phyloP scores from a whole-genome alignment of 1,140 invertebrate genomes.

The Drosophila quadrilineata region DNA sequence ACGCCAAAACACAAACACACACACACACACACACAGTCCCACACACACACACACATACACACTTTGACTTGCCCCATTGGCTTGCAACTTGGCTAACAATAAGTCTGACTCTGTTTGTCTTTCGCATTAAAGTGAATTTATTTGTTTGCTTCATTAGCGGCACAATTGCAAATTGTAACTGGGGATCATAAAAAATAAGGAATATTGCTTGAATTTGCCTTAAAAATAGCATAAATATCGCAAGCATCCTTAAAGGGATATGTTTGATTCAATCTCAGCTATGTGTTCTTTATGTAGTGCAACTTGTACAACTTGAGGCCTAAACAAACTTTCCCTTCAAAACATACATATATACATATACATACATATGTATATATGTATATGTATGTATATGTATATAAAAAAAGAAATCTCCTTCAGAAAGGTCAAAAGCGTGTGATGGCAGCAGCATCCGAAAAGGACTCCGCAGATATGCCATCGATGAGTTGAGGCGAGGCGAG shows the following conservation, averaged over 20 bases:
- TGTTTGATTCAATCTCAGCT: constrained; percentile 4
- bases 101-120: constrained; percentile 27
- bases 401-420: constrained; percentile 65
- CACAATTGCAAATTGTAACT: too few relatives aligned
- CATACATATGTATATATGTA: too few relatives aligned
- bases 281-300: not conserved
- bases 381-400: too few relatives aligned
- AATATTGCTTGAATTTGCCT: constrained; percentile 45
- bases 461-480: not conserved
- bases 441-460: constrained; percentile 29
- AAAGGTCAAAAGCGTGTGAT: constrained; percentile 66
- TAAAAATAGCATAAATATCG: constrained; percentile 5
- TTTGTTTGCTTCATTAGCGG: constrained; percentile 31
- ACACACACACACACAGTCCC: not conserved
- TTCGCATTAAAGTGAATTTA: constrained; percentile 61
- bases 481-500: not conserved
- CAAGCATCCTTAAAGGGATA: too few relatives aligned
- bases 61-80: not conserved
- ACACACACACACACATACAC: not conserved
- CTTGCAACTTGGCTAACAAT: not conserved
- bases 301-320: not conserved
- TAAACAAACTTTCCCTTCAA: constrained; percentile 4
- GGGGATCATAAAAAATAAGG: too few relatives aligned
- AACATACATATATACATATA: too few relatives aligned
- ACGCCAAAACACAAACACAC: not conserved